Evolutionary conservation across 1,140 invertebrate genomes (phyloP).

Genomic region (Drosophila dunni): DNA sequence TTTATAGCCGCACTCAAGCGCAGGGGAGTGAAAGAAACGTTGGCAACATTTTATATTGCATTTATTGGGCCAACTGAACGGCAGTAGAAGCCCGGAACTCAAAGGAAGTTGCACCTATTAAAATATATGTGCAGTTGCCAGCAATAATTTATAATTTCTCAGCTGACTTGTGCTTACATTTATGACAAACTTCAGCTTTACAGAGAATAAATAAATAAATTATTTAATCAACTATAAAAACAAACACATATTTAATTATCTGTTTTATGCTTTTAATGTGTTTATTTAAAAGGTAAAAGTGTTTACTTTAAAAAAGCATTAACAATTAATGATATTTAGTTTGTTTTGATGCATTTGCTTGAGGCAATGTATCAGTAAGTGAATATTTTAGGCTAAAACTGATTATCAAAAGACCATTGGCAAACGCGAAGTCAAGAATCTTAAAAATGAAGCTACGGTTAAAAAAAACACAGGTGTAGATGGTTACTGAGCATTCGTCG

Average conservation of each 20-base stretch:
- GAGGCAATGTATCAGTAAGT: not conserved
- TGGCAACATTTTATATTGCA: constrained; percentile 53
- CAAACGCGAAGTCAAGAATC: constrained; percentile 5
- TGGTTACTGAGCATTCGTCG: not conserved
- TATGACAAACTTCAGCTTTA: not conserved
- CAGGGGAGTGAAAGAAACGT: constrained; percentile 15
- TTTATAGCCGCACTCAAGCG: constrained; percentile 63
- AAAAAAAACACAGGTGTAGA: constrained; percentile 14
- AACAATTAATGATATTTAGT: too few relatives aligned
- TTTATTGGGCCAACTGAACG: constrained; percentile 61
- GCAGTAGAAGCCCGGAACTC: not conserved
- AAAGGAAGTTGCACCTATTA: not conserved
- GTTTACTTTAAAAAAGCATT: too few relatives aligned
- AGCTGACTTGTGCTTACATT: not conserved
- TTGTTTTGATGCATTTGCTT: too few relatives aligned
- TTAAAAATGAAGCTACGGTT: constrained; percentile 8
- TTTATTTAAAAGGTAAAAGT: too few relatives aligned
- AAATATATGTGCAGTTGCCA: constrained; percentile 17
- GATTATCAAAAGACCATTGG: not conserved
- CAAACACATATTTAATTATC: too few relatives aligned
- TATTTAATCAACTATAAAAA: too few relatives aligned
- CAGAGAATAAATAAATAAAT: too few relatives aligned
- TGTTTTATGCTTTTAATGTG: too few relatives aligned
- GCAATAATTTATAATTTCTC: not conserved
- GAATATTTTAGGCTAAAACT: constrained; percentile 17